phyloP scores from a whole-genome alignment of 2,888 invertebrate species.

The Cacoxenus indagator region DNA sequence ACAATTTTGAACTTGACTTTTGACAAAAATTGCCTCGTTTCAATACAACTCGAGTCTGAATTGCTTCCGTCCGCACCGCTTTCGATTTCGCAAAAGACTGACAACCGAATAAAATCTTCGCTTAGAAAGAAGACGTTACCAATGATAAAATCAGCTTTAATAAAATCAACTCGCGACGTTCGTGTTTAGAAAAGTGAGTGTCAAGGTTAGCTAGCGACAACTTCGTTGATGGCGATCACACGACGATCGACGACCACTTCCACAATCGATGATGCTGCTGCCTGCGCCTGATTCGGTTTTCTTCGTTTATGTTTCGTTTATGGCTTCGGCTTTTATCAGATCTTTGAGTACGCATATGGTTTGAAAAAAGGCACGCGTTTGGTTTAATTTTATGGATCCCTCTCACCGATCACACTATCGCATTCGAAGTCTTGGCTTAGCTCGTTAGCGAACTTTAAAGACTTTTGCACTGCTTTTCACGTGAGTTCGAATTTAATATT shows the following conservation, averaged over 20 bases:
- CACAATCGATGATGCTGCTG: too few species aligned
- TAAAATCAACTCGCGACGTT: slow-evolving; percentile 36
- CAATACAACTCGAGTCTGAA: too few species aligned
- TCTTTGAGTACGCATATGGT: neutral
- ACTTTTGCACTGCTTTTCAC: neutral
- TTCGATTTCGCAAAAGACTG: slow-evolving; percentile 67
- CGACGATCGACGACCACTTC: neutral
- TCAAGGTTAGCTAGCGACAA: slow-evolving; percentile 63
- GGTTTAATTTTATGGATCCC: neutral
- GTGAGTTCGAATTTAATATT: slow-evolving; percentile 3
- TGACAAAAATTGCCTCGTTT: too few species aligned
- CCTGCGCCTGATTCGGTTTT: neutral
- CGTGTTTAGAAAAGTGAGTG: slow-evolving; percentile 65
- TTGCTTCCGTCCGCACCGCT: slow-evolving; percentile 44
- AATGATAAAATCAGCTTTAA: slow-evolving; percentile 24
- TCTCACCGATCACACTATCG: neutral
- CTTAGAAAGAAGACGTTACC: slow-evolving; percentile 66
- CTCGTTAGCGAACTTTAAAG: neutral
- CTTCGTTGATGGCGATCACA: too few species aligned
- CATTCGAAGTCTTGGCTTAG: neutral
- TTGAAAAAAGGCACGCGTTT: neutral
- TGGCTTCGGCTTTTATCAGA: neutral
- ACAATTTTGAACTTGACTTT: too few species aligned
- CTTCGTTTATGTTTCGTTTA: neutral
- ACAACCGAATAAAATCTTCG: slow-evolving; percentile 51